Percentiles rank a stretch among this genome's conserved stretches.
Conservation (phyloP, 2,797 vertebrate genomes). For the Avahi laniger region DNA sequence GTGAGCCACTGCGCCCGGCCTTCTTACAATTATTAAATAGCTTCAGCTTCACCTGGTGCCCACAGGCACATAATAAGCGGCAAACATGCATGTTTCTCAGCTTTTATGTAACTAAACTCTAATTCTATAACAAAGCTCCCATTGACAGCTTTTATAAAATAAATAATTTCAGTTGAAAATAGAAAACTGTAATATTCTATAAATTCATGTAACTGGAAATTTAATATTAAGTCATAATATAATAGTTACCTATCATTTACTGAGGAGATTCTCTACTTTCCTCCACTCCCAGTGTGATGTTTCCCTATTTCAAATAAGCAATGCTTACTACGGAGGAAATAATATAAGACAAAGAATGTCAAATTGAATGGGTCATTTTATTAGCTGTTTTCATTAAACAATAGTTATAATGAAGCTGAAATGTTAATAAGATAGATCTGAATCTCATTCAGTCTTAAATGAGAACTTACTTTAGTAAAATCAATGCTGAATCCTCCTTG, state of each 20-base stretch:
- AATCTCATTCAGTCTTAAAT: slow-evolving; percentile 49
- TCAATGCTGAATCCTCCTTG: slow-evolving; percentile 98
- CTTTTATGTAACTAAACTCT: neutral
- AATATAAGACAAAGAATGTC: neutral
- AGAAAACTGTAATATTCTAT: neutral
- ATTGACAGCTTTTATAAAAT: neutral
- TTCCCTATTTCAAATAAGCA: neutral
- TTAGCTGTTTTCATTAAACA: neutral
- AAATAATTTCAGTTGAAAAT: neutral
- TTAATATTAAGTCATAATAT: neutral
- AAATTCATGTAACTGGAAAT: neutral
- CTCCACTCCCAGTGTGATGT: neutral
- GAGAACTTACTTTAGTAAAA: slow-evolving; percentile 91
- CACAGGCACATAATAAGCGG: neutral
- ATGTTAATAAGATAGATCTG: neutral
- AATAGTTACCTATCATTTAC: neutral
- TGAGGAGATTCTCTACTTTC: neutral
- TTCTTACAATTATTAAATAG: neutral
- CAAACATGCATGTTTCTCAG: neutral
- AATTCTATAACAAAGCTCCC: neutral
- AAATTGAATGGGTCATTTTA: neutral
- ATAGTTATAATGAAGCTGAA: neutral
- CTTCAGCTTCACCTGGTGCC: neutral
- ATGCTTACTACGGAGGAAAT: neutral
- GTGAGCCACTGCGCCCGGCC: too few relatives aligned